A percentile compares a stretch with the other conserved stretches of the same genome.
Evolutionary conservation across 2,888 invertebrate genomes (phyloP).

Genomic region (Clanis bilineata): DNA sequence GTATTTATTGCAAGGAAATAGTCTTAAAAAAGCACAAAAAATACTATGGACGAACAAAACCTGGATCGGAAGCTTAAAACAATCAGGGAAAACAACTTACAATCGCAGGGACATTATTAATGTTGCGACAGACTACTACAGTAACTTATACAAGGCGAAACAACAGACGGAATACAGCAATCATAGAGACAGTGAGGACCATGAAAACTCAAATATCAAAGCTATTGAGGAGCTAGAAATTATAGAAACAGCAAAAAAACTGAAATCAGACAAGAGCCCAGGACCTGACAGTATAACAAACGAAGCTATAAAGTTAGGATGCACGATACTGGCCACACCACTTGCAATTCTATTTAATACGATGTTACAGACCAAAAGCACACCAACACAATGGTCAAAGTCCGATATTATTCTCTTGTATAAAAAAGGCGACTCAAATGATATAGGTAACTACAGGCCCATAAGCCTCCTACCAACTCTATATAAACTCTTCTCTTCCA

Average conservation of each 20-base stretch:
- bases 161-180: neutral
- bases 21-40: constrained; percentile 25
- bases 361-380: neutral
- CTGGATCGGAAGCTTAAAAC: neutral
- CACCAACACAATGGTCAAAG: constrained; percentile 19
- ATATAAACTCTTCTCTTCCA: too few species aligned
- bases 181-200: neutral
- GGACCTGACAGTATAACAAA: constrained; percentile 21
- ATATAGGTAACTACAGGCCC: too few species aligned
- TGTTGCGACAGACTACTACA: neutral
- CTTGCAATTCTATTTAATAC: constrained; percentile 21
- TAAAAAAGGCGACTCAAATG: too few species aligned
- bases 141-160: neutral
- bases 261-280: constrained; percentile 19
- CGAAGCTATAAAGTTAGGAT: constrained; percentile 19
- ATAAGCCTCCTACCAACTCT: too few species aligned
- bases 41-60: constrained; percentile 23
- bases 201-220: neutral
- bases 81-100: neutral
- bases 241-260: constrained; percentile 19
- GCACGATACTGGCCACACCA: constrained; percentile 2
- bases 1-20: constrained; percentile 16
- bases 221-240: constrained; percentile 18
- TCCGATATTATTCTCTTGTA: constrained; percentile 18
- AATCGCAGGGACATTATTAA: neutral